Evolutionary conservation across 1,140 invertebrate genomes (phyloP), one percentile per base, ranked within the genome.

Genomic region (Gryon sp.): DNA sequence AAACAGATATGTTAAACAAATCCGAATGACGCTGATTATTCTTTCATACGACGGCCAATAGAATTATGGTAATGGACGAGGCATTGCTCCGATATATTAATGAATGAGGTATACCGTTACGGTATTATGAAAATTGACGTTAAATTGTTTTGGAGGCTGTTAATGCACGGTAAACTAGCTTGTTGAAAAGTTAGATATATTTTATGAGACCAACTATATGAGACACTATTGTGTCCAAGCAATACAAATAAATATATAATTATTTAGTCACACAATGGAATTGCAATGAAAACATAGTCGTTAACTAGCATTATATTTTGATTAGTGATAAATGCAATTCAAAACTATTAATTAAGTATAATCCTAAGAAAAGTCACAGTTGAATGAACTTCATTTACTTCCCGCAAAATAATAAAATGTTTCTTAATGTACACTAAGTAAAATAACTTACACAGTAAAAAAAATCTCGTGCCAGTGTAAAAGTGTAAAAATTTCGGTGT

Each of bases 61-160:
- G 36, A 60, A 66, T 74, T 66, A 74, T 66, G 70, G 15, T 66
- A 74, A 74, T 74, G 22, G 18, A 73, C 32, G 36, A 60, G 36
- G n/a, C 50, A 65, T 50, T 59, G 50, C 22, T 53, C 11, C 5
- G 20, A 40, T 50, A 59, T 36, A 43, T 57, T 59, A 60, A 50
- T 43, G 52, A 65, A 57, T 30, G 32, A 50, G 22, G 45, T 65
- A 65, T 7, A 24, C 70, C 60, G 70, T 74, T 65, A 65, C 1
- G 18, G 16, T 19, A 63, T 72, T 72, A 72, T 73, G 68, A 63
- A 73, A 73, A 73, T 63, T 55, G 50, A 57, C 50, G 32, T 55
- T 46, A 57, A 73, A 57, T 63, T 73, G 59, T 73, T 68, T 52
- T 32, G 68, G 36, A 38, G 48, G 32, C 32, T 48, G 68, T 48